phyloP scores from a whole-genome alignment of 2,797 vertebrate species.

The Gadopsis marmoratus region DNA sequence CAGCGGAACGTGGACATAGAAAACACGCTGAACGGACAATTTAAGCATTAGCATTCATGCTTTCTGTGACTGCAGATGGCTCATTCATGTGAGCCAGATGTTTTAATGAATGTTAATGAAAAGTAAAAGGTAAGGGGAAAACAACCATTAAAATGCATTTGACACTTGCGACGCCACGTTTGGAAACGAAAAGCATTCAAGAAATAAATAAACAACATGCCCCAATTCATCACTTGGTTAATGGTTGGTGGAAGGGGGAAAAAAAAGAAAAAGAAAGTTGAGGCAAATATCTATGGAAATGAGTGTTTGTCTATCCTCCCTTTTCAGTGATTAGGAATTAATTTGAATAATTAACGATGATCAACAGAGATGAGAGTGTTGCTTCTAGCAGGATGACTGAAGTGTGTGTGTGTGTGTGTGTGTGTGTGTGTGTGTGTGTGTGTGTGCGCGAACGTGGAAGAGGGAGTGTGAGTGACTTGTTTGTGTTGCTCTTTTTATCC shows the following conservation, averaged over 20 bases:
- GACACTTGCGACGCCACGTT: conserved; percentile 75
- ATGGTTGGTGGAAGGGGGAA: conserved; percentile 67
- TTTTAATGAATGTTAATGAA: conserved; percentile 90
- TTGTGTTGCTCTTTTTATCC: conserved; percentile 56
- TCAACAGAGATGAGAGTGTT: conserved; percentile 82
- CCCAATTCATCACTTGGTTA: conserved; percentile 84
- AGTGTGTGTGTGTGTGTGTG: conserved; percentile 46
- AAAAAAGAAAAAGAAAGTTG: conserved; percentile 61
- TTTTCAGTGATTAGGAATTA: conserved; percentile 85
- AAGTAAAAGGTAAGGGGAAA: conserved; percentile 86
- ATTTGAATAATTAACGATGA: conserved; percentile 86
- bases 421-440: conserved; percentile 41
- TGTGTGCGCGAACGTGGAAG: conserved; percentile 19
- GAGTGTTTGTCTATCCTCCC: conserved; percentile 84
- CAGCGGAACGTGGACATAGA: conserved; percentile 22
- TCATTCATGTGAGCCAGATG: conserved; percentile 86
- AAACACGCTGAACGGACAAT: conserved; percentile 63
- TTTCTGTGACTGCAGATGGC: conserved; percentile 82
- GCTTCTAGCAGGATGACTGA: conserved; percentile 64
- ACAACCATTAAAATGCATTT: conserved; percentile 83
- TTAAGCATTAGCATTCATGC: conserved; percentile 71
- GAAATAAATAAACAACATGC: conserved; percentile 85
- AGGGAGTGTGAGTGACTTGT: conserved; percentile 41
- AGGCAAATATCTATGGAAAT: conserved; percentile 85
- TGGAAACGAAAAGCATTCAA: conserved; percentile 79